Conservation (phyloP, 2,888 invertebrate genomes). For the Meiosimyza platycephala region DNA sequence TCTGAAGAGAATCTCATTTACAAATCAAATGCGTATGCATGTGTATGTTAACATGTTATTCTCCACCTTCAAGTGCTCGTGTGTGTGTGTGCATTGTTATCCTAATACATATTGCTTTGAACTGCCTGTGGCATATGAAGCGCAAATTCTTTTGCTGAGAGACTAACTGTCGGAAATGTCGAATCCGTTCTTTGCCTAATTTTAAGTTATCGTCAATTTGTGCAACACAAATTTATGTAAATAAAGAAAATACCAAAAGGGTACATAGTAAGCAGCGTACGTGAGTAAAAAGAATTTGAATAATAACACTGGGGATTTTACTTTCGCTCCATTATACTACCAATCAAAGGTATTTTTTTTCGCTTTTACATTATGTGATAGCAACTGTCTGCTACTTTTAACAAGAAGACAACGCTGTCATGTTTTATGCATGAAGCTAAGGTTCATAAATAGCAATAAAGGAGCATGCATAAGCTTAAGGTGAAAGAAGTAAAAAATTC, state of each 20-base stretch:
- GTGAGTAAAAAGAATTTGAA: too few species aligned
- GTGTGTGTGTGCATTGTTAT: slow-evolving; percentile 15
- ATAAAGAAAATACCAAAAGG: slow-evolving; percentile 6
- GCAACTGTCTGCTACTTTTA: too few species aligned
- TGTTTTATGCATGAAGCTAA: too few species aligned
- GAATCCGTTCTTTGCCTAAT: slow-evolving; percentile 20
- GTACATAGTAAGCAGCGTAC: too few species aligned
- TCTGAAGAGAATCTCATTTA: slow-evolving; percentile 38
- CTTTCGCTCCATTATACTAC: too few species aligned
- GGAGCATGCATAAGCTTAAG: too few species aligned
- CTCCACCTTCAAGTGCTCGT: slow-evolving; percentile 1
- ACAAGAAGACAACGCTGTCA: too few species aligned
- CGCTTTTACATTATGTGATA: too few species aligned
- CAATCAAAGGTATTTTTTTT: too few species aligned
- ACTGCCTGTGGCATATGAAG: slow-evolving; percentile 17
- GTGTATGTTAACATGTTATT: not conserved
- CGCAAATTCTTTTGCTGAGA: not conserved
- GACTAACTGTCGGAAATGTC: slow-evolving; percentile 19
- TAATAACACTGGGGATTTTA: too few species aligned
- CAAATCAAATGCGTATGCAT: slow-evolving; percentile 14
- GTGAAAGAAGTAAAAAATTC: too few species aligned
- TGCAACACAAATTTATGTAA: slow-evolving; percentile 34
- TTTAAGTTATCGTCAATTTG: slow-evolving; percentile 36
- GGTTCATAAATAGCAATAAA: too few species aligned
- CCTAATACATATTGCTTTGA: slow-evolving; percentile 10